Evolutionary conservation across 2,888 invertebrate species (phyloP).

Genomic region (Ceraclea dissimilis): DNA sequence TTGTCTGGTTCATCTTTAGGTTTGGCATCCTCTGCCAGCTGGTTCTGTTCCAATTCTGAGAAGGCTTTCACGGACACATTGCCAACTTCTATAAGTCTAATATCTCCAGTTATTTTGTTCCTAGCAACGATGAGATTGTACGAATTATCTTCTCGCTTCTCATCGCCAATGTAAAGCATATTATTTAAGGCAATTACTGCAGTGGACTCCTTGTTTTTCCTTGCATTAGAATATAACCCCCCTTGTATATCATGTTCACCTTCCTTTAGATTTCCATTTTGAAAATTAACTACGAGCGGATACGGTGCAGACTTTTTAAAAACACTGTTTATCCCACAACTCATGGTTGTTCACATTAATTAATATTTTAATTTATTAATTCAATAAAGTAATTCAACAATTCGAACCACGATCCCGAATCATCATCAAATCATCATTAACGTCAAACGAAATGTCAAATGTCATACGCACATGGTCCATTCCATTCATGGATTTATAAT

Average conservation of each 20-base stretch:
- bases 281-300: conserved; percentile 17
- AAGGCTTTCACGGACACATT: conserved; percentile 16
- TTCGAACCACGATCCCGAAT: no score
- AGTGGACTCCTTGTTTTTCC: background rate
- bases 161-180: conserved; percentile 16
- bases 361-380: no score
- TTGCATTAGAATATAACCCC: conserved; percentile 6
- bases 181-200: conserved; percentile 10
- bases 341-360: background rate
- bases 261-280: conserved; percentile 15
- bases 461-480: no score
- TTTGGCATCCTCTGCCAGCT: background rate
- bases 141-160: conserved; percentile 11
- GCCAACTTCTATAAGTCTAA: conserved; percentile 32
- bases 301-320: conserved; percentile 4
- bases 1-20: background rate
- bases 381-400: no score
- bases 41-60: conserved; percentile 11
- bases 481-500: no score
- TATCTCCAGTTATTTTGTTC: conserved; percentile 33
- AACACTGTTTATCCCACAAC: background rate
- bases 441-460: no score
- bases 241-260: conserved; percentile 5
- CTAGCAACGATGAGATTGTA: conserved; percentile 16
- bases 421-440: no score